Evolutionary conservation across 2,113 vertebrate genomes (phyloP).

Genomic region (Dasyurus viverrinus): DNA sequence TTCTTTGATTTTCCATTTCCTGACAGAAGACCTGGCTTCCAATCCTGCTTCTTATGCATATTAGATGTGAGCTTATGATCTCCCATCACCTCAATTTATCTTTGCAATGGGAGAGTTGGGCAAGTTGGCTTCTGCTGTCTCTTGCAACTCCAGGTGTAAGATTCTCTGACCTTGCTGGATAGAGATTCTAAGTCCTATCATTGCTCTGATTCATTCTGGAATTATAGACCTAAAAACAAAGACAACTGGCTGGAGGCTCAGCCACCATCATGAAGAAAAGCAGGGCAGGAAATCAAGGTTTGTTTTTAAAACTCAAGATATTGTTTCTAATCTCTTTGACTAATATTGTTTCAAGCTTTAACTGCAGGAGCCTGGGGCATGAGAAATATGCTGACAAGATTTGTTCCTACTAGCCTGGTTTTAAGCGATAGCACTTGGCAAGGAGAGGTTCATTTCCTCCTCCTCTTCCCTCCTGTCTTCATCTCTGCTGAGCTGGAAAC

Average conservation of each 20-base stretch:
- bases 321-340: background rate
- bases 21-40: background rate
- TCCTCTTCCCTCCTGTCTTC: background rate
- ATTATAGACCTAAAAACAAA: too few relatives aligned
- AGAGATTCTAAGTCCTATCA: background rate
- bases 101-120: background rate
- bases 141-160: background rate
- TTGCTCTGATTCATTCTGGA: background rate
- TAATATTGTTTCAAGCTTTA: background rate
- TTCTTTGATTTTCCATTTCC: background rate
- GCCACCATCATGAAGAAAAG: background rate
- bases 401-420: background rate
- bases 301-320: background rate
- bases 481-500: background rate
- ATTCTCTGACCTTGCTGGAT: background rate
- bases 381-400: background rate
- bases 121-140: background rate
- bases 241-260: background rate
- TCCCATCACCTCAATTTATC: background rate
- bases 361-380: rapidly evolving
- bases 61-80: background rate
- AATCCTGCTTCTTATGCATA: background rate
- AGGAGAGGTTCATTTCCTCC: background rate
- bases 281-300: slow-evolving; percentile 14
- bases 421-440: slow-evolving; percentile 33